Base-by-base conservation (phyloP, 2,797 vertebrate genomes). In the Sebastolobus altivelis region DNA sequence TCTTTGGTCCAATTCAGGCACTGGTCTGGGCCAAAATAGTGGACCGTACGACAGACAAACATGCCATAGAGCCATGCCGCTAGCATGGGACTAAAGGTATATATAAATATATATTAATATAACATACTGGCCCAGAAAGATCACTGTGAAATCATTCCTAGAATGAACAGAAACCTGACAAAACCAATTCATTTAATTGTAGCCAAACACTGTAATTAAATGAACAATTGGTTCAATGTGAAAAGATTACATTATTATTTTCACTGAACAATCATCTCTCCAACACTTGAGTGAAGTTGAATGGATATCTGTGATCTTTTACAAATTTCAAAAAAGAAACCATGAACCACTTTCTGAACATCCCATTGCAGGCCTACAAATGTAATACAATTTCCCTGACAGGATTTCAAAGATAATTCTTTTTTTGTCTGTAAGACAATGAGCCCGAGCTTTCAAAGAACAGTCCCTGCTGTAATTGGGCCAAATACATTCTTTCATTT, bases 401-500 rank as follows among this genome's bases (percentile, higher is more conserved):
- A 87, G 81, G 79, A 87, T 92, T 90, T 89, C 79, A 91, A 90
- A 87, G 89, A 90, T 89, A 83, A 88, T 82, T 88, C 61, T 88
- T 88, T 91, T 91, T 91, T 93, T 93, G 89, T 94, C 83, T 91
- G 84, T 62, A 88, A 88, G 83, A 94, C 91, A 95, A 95, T 94
- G 87, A 90, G 90, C 72, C 69, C 20, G 85, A 86, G 83, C 88
- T 89, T 91, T 95, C 63, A 94, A 82, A 91, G 81, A 91, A 75
- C 85, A 80, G 92, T 74, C 84, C 60, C 69, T 83, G 87, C 79
- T 86, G 87, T 93, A 95, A 95, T 90, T 93, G 93, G 89, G 87
- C 90, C 90, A 94, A 95, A 94, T 90, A 93, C 88, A 86, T 93
- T 92, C 93, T 93, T 92, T 95, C 92, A 91, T 94, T 94, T 93